Evolutionary conservation across 2,888 invertebrate species (phyloP).

Genomic region (Mimas tiliae): DNA sequence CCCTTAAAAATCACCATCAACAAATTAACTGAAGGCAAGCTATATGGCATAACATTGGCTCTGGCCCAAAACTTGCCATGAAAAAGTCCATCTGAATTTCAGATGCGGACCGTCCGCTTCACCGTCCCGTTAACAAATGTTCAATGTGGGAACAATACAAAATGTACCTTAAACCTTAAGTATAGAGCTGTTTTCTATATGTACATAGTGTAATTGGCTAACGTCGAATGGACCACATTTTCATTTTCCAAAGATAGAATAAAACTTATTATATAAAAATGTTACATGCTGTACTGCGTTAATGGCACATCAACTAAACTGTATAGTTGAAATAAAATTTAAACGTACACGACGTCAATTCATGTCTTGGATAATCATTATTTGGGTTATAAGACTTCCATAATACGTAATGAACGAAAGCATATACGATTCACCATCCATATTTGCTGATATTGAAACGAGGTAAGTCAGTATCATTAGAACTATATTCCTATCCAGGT

Average conservation of each 20-base stretch:
- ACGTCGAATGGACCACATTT: conserved; percentile 59
- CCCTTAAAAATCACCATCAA: conserved; percentile 48
- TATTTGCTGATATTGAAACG: too few relatives aligned
- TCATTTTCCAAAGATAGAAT: conserved; percentile 51
- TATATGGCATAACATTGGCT: conserved; percentile 65
- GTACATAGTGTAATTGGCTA: conserved; percentile 55
- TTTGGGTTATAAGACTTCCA: too few relatives aligned
- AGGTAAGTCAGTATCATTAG: too few relatives aligned
- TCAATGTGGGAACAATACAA: conserved; percentile 27
- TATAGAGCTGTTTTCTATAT: conserved; percentile 31
- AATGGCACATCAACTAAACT: not conserved
- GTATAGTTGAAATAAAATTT: not conserved
- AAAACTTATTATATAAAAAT: conserved; percentile 25
- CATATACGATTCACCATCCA: too few relatives aligned
- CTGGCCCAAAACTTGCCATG: conserved; percentile 55
- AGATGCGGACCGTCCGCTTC: conserved; percentile 57
- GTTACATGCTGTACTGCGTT: conserved; percentile 14
- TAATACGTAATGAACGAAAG: too few relatives aligned
- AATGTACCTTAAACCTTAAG: conserved; percentile 36
- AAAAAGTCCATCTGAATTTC: conserved; percentile 70
- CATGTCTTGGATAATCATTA: not conserved
- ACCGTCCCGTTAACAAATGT: conserved; percentile 47
- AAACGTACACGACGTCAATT: not conserved
- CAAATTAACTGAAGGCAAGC: conserved; percentile 71
- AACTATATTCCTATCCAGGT: too few relatives aligned